A percentile compares a stretch with the other conserved stretches of the same genome.
Conservation (phyloP, 2,888 invertebrate species). For the Mythimna pallens region DNA sequence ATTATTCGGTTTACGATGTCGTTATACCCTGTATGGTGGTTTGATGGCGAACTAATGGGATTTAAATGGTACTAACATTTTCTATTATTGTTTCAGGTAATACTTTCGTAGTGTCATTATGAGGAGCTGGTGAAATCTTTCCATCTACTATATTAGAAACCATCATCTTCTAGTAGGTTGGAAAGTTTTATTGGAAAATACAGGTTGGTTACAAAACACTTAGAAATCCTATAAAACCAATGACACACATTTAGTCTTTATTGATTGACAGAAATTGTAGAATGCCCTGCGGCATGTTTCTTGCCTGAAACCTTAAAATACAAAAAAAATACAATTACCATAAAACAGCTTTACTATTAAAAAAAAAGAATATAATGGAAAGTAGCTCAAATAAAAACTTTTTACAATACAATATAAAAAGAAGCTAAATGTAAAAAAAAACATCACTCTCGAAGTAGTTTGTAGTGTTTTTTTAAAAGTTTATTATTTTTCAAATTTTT, state of each 20-base stretch:
- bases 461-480: no score
- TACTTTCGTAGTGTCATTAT: slow-evolving; percentile 25
- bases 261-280: background rate
- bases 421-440: no score
- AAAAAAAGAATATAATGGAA: no score
- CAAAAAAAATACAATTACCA: no score
- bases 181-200: slow-evolving; percentile 18
- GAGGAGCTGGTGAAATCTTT: slow-evolving; percentile 25
- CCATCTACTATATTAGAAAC: slow-evolving; percentile 13
- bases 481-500: no score
- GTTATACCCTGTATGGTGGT: slow-evolving; percentile 58
- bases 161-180: slow-evolving; percentile 3
- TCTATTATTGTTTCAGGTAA: slow-evolving; percentile 70
- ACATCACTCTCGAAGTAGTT: no score
- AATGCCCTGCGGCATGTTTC: background rate
- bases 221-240: background rate
- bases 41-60: slow-evolving; percentile 60
- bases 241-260: background rate
- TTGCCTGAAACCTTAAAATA: slow-evolving; percentile 1
- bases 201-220: slow-evolving; percentile 21
- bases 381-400: no score
- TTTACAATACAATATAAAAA: no score
- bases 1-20: slow-evolving; percentile 66
- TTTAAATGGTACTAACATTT: slow-evolving; percentile 60
- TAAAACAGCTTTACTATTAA: no score